A percentile compares a stretch with the other conserved stretches of the same genome.
phyloP scores from a whole-genome alignment of 2,797 vertebrate genomes.

The Masticophis lateralis region DNA sequence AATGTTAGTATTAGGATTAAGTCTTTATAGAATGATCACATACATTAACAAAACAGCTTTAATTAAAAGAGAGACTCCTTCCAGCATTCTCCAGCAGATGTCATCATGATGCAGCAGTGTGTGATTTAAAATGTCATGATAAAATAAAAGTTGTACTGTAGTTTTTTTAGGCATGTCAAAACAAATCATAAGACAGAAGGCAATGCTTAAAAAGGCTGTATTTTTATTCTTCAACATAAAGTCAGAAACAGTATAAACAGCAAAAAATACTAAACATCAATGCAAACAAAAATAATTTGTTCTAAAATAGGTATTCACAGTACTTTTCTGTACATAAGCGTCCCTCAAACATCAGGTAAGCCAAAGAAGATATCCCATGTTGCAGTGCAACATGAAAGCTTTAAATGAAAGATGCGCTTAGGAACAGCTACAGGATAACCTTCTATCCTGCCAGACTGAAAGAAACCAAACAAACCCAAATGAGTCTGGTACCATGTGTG shows the following conservation, averaged over 20 bases:
- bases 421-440: background rate
- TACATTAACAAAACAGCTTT: background rate
- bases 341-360: background rate
- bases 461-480: background rate
- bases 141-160: background rate
- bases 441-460: constrained; percentile 3
- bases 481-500: background rate
- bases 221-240: constrained; percentile 26
- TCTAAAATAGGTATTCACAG: constrained; percentile 20
- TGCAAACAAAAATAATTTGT: constrained; percentile 11
- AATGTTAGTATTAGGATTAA: background rate
- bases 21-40: background rate
- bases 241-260: constrained; percentile 37
- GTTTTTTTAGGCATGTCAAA: background rate
- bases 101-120: constrained; percentile 31
- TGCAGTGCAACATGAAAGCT: background rate
- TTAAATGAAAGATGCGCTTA: background rate
- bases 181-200: constrained; percentile 9
- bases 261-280: constrained; percentile 9
- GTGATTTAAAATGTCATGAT: background rate
- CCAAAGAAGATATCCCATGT: background rate
- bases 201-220: constrained; percentile 23
- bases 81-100: constrained; percentile 52
- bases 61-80: background rate
- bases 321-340: background rate